A percentile compares a stretch with the other conserved stretches of the same genome.
Evolutionary conservation across 2,888 invertebrate genomes (phyloP).

Genomic region (Pandemis corylana): DNA sequence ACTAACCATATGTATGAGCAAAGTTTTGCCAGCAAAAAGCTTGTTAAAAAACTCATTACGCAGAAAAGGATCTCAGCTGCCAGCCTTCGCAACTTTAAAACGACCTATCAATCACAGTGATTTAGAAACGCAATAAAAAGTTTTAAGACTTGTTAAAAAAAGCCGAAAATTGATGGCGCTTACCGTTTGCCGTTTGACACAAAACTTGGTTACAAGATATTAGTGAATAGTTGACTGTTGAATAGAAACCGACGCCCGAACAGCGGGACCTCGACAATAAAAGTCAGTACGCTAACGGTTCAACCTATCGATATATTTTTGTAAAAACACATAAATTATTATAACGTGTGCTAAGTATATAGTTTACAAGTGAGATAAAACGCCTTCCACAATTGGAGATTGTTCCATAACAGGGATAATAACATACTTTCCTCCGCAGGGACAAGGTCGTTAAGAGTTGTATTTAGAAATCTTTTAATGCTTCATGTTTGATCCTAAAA

Average conservation of each 20-base stretch:
- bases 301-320: slow-evolving; percentile 5
- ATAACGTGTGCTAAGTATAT: slow-evolving; percentile 7
- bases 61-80: background rate
- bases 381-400: slow-evolving; percentile 34
- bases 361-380: slow-evolving; percentile 28
- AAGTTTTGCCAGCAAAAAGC: background rate
- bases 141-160: slow-evolving; percentile 21
- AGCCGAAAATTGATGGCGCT: slow-evolving; percentile 18
- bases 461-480: slow-evolving; percentile 42
- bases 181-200: slow-evolving; percentile 8
- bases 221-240: slow-evolving; percentile 25
- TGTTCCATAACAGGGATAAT: slow-evolving; percentile 36
- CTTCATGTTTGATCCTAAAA: slow-evolving; percentile 44
- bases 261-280: slow-evolving; percentile 30
- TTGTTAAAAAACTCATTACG: background rate
- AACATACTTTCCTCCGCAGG: slow-evolving; percentile 38
- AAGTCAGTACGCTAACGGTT: slow-evolving; percentile 24
- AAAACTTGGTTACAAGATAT: slow-evolving; percentile 8
- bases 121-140: slow-evolving; percentile 26
- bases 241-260: slow-evolving; percentile 30
- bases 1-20: background rate
- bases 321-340: slow-evolving; percentile 21
- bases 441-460: slow-evolving; percentile 41
- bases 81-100: background rate
- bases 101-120: slow-evolving; percentile 25